Evolutionary conservation across 1,140 invertebrate species (phyloP).

Genomic region (Monomorium pharaonis): DNA sequence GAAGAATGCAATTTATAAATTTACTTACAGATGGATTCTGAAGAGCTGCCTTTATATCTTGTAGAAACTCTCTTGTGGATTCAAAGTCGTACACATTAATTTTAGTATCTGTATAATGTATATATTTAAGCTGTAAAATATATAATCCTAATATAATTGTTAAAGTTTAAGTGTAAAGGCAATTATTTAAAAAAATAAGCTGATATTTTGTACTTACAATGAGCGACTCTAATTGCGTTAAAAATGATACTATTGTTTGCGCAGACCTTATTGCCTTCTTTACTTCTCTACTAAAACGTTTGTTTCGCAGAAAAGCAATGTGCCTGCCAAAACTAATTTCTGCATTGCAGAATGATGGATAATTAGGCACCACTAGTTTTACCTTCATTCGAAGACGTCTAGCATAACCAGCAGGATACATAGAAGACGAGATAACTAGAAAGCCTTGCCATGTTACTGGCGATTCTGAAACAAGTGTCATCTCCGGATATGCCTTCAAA

Average conservation of each 20-base stretch:
- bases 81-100: not conserved
- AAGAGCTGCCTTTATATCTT: conserved; percentile 71
- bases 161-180: too few species aligned
- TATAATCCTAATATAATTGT: conserved; percentile 5
- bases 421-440: conserved; percentile 53
- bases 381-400: conserved; percentile 66
- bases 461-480: conserved; percentile 70
- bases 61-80: conserved; percentile 40
- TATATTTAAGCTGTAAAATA: conserved; percentile 25
- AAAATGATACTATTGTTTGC: conserved; percentile 68
- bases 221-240: conserved; percentile 70
- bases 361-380: conserved; percentile 74
- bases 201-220: conserved; percentile 69
- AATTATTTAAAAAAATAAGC: not conserved
- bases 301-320: conserved; percentile 64
- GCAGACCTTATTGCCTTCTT: conserved; percentile 49
- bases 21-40: conserved; percentile 67
- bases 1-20: conserved; percentile 41
- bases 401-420: not conserved
- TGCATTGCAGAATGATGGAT: conserved; percentile 69
- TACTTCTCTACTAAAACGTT: conserved; percentile 66
- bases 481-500: conserved; percentile 71
- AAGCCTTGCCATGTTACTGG: conserved; percentile 76
- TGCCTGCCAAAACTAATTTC: conserved; percentile 71
- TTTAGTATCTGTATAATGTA: conserved; percentile 1